phyloP scores from a whole-genome alignment of 2,113 vertebrate genomes.

The Elaphurus davidianus region DNA sequence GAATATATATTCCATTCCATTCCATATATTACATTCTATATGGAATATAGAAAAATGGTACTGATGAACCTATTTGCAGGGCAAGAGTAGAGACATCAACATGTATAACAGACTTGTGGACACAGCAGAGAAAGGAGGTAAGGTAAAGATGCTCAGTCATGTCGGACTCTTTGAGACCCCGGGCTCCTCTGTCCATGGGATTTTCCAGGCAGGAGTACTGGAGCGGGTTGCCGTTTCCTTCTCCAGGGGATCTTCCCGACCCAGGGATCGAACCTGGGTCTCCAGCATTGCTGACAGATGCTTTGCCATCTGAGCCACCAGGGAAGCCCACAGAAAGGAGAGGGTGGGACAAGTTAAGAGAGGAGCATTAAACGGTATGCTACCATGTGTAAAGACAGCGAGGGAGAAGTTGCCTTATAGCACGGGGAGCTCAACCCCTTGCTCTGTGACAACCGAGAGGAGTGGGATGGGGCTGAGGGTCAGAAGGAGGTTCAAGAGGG shows the following conservation, averaged over 20 bases:
- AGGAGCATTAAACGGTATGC: not conserved
- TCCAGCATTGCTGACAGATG: too few relatives aligned
- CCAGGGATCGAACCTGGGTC: too few relatives aligned
- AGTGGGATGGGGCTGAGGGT: not conserved
- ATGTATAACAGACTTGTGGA: not conserved
- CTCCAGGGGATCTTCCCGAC: too few relatives aligned
- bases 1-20: not conserved
- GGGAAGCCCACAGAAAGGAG: not conserved
- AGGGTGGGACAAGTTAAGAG: not conserved
- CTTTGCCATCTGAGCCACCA: too few relatives aligned
- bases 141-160: too few relatives aligned
- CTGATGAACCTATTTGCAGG: not conserved
- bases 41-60: not conserved
- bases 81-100: not conserved
- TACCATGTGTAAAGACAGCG: not conserved
- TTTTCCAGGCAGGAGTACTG: too few relatives aligned
- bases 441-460: not conserved
- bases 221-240: too few relatives aligned
- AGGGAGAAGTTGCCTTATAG: not conserved
- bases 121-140: not conserved
- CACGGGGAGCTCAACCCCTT: not conserved
- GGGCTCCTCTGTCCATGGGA: too few relatives aligned
- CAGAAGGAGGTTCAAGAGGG: not conserved
- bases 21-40: too few relatives aligned
- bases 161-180: too few relatives aligned